phyloP scores from a whole-genome alignment of 2,797 vertebrate species.

The Alectoris magna region DNA sequence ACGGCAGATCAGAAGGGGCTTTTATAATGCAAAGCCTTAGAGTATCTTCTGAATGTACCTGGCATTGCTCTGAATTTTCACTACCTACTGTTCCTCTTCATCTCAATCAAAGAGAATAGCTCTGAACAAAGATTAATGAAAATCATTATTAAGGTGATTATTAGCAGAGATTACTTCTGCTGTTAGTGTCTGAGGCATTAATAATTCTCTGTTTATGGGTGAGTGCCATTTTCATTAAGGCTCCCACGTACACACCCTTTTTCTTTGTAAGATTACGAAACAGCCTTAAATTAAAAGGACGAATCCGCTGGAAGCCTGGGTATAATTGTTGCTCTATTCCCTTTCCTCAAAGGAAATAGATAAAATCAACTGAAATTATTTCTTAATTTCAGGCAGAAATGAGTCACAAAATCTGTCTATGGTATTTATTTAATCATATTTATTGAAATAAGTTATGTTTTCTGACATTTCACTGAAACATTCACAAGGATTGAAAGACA shows the following conservation, averaged over 20 bases:
- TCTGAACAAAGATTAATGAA: conserved; percentile 60
- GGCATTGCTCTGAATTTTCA: conserved; percentile 41
- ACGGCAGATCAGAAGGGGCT: conserved; percentile 36
- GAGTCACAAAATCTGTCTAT: neutral
- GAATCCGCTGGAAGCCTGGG: neutral
- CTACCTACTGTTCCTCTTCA: conserved; percentile 54
- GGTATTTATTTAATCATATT: neutral
- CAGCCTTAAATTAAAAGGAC: conserved; percentile 24
- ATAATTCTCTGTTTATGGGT: neutral
- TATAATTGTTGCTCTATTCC: neutral
- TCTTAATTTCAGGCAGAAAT: neutral
- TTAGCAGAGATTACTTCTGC: conserved; percentile 41
- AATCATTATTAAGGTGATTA: conserved; percentile 60
- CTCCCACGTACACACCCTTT: neutral
- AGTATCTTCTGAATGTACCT: conserved; percentile 30
- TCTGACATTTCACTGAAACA: neutral
- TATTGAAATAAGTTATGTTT: conserved; percentile 16
- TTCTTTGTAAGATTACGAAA: neutral
- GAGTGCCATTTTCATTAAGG: conserved; percentile 22
- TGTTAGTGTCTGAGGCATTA: conserved; percentile 25
- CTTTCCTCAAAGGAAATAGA: neutral
- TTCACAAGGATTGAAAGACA: neutral
- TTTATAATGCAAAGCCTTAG: conserved; percentile 54
- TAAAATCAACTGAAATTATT: conserved; percentile 19
- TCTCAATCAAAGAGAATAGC: conserved; percentile 50